Conservation (phyloP, 2,888 invertebrate species). For the Bibio marci region DNA sequence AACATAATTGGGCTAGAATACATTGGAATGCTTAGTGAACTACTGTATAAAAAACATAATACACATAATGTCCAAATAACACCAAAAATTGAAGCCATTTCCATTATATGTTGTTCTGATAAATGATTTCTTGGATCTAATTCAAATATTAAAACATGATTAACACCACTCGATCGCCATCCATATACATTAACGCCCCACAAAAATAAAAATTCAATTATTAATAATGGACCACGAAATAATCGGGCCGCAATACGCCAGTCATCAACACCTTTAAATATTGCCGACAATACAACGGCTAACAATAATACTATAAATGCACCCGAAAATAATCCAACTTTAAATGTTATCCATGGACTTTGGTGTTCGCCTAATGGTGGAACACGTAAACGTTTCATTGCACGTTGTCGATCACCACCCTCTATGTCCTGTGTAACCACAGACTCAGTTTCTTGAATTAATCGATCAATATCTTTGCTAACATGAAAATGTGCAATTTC, state of each 20-base stretch:
- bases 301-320: conserved; percentile 58
- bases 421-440: conserved; percentile 52
- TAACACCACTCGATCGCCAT: conserved; percentile 67
- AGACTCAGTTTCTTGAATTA: conserved; percentile 65
- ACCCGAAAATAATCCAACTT: conserved; percentile 70
- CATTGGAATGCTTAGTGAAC: conserved; percentile 50
- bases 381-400: conserved; percentile 73
- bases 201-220: conserved; percentile 57
- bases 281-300: conserved; percentile 53
- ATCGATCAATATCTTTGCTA: conserved; percentile 68
- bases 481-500: conserved; percentile 71
- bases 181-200: conserved; percentile 69
- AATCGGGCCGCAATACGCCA: conserved; percentile 55
- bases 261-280: conserved; percentile 32
- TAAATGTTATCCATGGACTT: conserved; percentile 67
- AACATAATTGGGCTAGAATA: conserved; percentile 59
- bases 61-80: conserved; percentile 54
- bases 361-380: conserved; percentile 74
- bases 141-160: conserved; percentile 71
- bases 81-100: conserved; percentile 57
- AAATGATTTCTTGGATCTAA: conserved; percentile 62
- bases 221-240: conserved; percentile 61
- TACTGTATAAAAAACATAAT: conserved; percentile 48
- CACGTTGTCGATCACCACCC: conserved; percentile 63
- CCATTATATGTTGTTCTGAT: conserved; percentile 59